phyloP scores from a whole-genome alignment of 1,140 invertebrate species.

The Manduca sexta region DNA sequence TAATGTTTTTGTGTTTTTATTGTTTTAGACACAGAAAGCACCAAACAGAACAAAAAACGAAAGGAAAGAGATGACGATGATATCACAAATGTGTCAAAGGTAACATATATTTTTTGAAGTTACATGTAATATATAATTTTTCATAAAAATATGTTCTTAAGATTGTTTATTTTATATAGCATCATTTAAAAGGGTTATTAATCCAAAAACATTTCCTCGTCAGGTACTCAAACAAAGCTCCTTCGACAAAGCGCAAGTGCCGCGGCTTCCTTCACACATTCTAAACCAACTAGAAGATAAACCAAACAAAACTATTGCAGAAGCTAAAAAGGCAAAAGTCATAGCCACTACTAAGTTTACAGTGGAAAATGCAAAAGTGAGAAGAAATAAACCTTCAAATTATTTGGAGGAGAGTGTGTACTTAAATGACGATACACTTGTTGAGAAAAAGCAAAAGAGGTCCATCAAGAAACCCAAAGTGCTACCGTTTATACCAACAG shows the following conservation, averaged over 20 bases:
- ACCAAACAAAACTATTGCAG: constrained; percentile 19
- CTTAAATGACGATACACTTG: constrained; percentile 35
- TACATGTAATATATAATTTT: not conserved
- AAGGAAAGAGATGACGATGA: constrained; percentile 40
- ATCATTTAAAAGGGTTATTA: no score
- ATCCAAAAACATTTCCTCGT: no score
- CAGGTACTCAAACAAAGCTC: constrained; percentile 41
- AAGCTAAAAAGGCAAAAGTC: constrained; percentile 30
- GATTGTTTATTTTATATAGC: no score
- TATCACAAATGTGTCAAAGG: constrained; percentile 28
- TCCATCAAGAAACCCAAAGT: constrained; percentile 47
- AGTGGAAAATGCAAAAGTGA: constrained; percentile 39
- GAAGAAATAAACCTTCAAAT: constrained; percentile 50
- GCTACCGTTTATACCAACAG: constrained; percentile 52
- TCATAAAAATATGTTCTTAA: not conserved
- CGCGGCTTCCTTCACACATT: constrained; percentile 38
- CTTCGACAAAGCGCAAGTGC: constrained; percentile 35
- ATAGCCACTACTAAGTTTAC: constrained; percentile 47
- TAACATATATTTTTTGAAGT: constrained; percentile 11
- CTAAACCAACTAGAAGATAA: constrained; percentile 45
- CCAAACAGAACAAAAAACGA: constrained; percentile 30
- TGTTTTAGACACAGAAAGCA: constrained; percentile 10
- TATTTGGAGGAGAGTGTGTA: constrained; percentile 62
- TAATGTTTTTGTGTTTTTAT: no score
- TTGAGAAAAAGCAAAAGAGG: constrained; percentile 33